Percentiles rank a stretch among this genome's conserved stretches.
Conservation (phyloP, 2,888 invertebrate species). For the Netelia fuscicornis region DNA sequence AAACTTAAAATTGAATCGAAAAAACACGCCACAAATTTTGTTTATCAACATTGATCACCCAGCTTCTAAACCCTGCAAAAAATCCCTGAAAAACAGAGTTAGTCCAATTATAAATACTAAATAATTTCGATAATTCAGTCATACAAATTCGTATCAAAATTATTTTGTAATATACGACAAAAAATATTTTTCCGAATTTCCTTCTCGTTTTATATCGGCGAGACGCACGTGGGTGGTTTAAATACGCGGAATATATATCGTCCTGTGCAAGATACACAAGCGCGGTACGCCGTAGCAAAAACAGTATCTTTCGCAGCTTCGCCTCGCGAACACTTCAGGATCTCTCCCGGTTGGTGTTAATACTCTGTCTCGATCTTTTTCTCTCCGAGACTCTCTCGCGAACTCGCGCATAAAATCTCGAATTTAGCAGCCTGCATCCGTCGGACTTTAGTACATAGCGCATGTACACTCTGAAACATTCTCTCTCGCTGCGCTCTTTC, state of each 20-base stretch:
- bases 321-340: slow-evolving; percentile 52
- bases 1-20: no score
- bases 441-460: slow-evolving; percentile 52
- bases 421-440: slow-evolving; percentile 65
- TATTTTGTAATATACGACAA: no score
- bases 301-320: slow-evolving; percentile 35
- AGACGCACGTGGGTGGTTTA: slow-evolving; percentile 38
- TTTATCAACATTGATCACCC: no score
- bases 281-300: slow-evolving; percentile 7
- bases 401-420: slow-evolving; percentile 65
- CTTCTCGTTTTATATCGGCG: not conserved
- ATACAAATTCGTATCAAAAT: no score
- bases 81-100: no score
- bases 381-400: slow-evolving; percentile 48
- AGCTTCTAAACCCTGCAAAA: no score
- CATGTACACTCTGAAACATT: slow-evolving; percentile 37
- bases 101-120: no score
- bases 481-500: slow-evolving; percentile 3
- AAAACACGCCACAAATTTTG: no score
- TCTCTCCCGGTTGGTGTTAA: slow-evolving; percentile 46
- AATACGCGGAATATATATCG: slow-evolving; percentile 44
- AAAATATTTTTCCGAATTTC: no score
- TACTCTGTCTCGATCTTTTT: slow-evolving; percentile 26
- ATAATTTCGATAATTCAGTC: no score
- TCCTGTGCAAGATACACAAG: slow-evolving; percentile 7